phyloP scores from a whole-genome alignment of 2,888 invertebrate species.

The Cistogaster globosa region DNA sequence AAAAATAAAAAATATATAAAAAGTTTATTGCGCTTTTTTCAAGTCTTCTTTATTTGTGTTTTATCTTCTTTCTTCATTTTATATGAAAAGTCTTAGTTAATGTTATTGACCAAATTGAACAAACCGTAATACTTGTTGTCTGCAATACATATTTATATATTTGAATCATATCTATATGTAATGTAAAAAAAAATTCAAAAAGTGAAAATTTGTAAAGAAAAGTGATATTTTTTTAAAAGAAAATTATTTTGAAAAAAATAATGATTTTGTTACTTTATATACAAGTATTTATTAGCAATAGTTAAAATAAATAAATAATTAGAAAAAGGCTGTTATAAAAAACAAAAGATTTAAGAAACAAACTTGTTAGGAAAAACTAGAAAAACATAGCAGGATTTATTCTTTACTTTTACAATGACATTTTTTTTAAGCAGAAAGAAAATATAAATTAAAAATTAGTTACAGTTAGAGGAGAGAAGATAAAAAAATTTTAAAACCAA shows the following conservation, averaged over 20 bases:
- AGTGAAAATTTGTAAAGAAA: constrained; percentile 51
- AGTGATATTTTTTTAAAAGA: constrained; percentile 22
- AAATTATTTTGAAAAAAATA: constrained; percentile 28
- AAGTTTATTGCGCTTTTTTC: constrained; percentile 67
- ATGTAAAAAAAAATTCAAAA: not conserved
- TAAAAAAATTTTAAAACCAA: too few species aligned
- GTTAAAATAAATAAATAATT: too few species aligned
- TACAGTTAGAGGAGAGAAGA: too few species aligned
- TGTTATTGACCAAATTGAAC: constrained; percentile 68
- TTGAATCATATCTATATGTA: constrained; percentile 3
- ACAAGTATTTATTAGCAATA: too few species aligned
- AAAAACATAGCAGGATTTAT: constrained; percentile 32
- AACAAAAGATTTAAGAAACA: constrained; percentile 49
- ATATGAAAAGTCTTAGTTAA: constrained; percentile 4
- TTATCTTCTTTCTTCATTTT: constrained; percentile 26
- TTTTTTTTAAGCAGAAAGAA: not conserved
- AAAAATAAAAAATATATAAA: not conserved
- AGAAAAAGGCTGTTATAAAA: not conserved
- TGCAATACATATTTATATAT: constrained; percentile 7
- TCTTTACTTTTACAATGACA: not conserved
- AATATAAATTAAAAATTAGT: too few species aligned
- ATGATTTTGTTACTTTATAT: too few species aligned
- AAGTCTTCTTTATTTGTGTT: constrained; percentile 36
- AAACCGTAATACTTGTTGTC: constrained; percentile 27
- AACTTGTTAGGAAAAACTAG: constrained; percentile 6